These are phyloP conservation scores for Heliothis subflexa DNA, from an alignment of 1,140 invertebrate species.

Conservation along the genomic window DNA sequence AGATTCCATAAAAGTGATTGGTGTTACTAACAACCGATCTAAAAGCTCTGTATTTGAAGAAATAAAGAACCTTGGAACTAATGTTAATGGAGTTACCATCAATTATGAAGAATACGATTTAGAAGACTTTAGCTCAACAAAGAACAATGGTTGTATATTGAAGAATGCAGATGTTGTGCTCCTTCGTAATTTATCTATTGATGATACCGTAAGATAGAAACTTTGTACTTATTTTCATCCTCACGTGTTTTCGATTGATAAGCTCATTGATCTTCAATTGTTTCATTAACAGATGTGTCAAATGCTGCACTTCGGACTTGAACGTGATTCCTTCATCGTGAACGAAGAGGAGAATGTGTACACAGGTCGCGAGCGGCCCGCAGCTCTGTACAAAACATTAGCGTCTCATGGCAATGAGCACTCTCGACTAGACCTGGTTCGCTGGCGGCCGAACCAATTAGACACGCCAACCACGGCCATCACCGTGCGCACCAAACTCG, in stretches of 20 bases:
- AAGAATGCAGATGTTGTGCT: constrained; percentile 43
- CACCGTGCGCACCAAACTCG: not conserved
- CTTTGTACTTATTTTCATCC: not conserved
- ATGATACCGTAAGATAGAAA: constrained; percentile 44
- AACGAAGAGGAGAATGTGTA: constrained; percentile 25
- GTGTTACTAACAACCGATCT: not conserved
- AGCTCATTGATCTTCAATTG: not conserved
- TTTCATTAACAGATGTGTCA: constrained; percentile 22
- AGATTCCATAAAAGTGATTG: constrained; percentile 43
- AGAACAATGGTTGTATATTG: not conserved
- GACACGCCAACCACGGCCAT: not conserved
- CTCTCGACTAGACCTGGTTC: constrained; percentile 5
- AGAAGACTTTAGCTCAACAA: not conserved
- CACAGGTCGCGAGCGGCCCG: not conserved
- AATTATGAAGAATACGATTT: constrained; percentile 2
- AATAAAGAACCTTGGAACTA: constrained; percentile 13
- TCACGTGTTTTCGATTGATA: not conserved
- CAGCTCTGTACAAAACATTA: not conserved
- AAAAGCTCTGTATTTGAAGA: not conserved
- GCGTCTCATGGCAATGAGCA: not conserved
- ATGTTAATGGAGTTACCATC: not conserved
- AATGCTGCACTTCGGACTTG: not conserved
- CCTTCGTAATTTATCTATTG: constrained; percentile 13
- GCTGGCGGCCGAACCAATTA: not conserved
- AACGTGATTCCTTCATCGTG: constrained; percentile 11